These are phyloP conservation scores for Amphipoea lucens DNA, from an alignment of 2,888 invertebrate species.

Conservation along the genomic window DNA sequence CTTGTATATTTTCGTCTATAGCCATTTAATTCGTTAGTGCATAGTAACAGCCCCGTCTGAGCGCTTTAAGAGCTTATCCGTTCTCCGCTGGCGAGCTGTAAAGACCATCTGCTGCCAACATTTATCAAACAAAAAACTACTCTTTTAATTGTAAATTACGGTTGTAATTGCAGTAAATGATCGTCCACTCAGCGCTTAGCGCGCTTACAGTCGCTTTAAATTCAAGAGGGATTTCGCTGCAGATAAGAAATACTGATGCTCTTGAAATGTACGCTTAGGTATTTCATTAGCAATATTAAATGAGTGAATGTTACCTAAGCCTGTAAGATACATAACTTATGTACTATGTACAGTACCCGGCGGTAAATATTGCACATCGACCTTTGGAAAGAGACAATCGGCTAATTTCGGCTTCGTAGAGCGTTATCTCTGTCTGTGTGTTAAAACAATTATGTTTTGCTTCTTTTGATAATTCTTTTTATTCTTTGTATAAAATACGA, in stretches of 20 bases:
- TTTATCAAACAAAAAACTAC: slow-evolving; percentile 67
- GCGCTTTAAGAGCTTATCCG: slow-evolving; percentile 64
- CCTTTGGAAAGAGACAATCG: no score
- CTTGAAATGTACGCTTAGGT: slow-evolving; percentile 12
- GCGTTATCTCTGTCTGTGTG: no score
- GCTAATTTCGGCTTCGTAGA: no score
- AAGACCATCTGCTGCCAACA: slow-evolving; percentile 67
- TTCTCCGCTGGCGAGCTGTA: slow-evolving; percentile 60
- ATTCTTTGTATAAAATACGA: no score
- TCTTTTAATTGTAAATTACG: slow-evolving; percentile 66
- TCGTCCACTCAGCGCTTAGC: slow-evolving; percentile 44
- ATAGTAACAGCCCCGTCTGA: slow-evolving; percentile 54
- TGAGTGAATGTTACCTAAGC: background rate
- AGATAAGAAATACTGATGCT: slow-evolving; percentile 33
- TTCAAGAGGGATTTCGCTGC: slow-evolving; percentile 27
- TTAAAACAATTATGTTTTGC: no score
- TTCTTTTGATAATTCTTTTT: no score
- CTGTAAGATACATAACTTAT: background rate
- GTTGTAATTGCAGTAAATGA: slow-evolving; percentile 65
- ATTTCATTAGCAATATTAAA: slow-evolving; percentile 27
- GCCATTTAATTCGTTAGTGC: slow-evolving; percentile 46
- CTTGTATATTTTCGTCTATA: slow-evolving; percentile 17
- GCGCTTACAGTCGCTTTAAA: slow-evolving; percentile 53
- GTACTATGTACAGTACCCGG: no score
- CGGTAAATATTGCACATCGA: no score